These are phyloP conservation scores for Florisuga fusca DNA, from an alignment of 2,797 vertebrate genomes.

Conservation along the genomic window DNA sequence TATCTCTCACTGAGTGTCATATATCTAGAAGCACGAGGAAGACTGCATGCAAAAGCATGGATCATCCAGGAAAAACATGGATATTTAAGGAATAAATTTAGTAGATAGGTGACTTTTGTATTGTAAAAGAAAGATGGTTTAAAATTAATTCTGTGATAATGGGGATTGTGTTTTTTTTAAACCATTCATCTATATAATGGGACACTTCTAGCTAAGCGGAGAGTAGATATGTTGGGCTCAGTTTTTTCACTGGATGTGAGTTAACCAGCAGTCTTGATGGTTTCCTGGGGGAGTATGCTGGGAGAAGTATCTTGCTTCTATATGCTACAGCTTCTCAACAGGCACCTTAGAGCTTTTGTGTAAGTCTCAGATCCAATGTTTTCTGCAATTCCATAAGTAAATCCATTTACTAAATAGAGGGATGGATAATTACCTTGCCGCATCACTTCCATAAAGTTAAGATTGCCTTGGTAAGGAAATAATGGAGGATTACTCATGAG, in stretches of 20 bases:
- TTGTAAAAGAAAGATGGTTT: background rate
- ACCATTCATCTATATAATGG: background rate
- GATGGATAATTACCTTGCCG: background rate
- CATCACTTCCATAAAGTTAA: background rate
- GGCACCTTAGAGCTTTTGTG: background rate
- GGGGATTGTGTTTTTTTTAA: background rate
- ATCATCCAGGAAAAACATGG: background rate
- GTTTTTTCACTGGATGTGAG: background rate
- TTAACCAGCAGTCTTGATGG: background rate
- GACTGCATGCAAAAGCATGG: background rate
- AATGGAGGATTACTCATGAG: background rate
- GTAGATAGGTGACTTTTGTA: background rate
- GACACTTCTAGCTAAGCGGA: background rate
- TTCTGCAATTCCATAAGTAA: background rate
- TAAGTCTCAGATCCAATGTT: background rate
- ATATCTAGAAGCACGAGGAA: background rate
- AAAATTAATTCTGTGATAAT: background rate
- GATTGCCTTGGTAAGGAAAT: background rate
- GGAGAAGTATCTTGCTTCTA: background rate
- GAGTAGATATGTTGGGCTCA: background rate
- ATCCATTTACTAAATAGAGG: background rate
- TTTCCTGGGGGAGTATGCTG: background rate
- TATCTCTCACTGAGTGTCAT: background rate
- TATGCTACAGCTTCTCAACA: background rate
- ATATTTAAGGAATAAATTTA: background rate